Base-by-base conservation (phyloP, 1,140 invertebrate species). In the Mycetomoellerius zeteki region DNA sequence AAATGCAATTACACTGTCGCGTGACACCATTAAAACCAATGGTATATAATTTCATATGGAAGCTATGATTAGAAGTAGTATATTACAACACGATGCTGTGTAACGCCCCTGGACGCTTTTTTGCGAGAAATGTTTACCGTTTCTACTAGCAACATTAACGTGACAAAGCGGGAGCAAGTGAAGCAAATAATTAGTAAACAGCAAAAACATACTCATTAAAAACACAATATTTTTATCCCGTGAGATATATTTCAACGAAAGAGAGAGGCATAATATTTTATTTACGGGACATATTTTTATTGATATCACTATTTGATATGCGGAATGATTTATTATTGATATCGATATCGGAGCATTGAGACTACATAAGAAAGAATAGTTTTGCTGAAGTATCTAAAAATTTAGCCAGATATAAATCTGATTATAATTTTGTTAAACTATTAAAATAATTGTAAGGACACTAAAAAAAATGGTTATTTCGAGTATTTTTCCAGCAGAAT, bases 121-220 rank as follows among this genome's bases (percentile, higher is more conserved):
- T 84, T 84, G 69, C 69, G 37, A 54, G 19, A 60, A 84, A 84
- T 84, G 80, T 84, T 84, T 84, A 84, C 80, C 69, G 80, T 84
- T 84, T 60, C 69, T 75, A 84, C 54, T 71, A 84, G 69, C 80
- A 73, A 60, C 80, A 84, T 47, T 73, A 62, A 73, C 47, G 69
- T 75, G 80, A 84, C 80, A 84, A 84, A 84, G 80, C 69, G 21
- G 80, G 21, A 47, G 71, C 80, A 75, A 84, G 69, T 69, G 80
- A 60, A 75, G 80, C 80, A 73, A 84, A 73, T 84, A 75, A 84
- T 84, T 84, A 84, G 69, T 84, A 84, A 84, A 84, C 80, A 73
- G 80, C 80, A 84, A 84, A 73, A 84, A 84, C 33, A 24, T 47
- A 75, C 54, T 84, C 80, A 75, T 84, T 84, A 84, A 84, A 84